Base-by-base conservation (phyloP, 2,113 vertebrate genomes). In the Girardinichthys multiradiatus region DNA sequence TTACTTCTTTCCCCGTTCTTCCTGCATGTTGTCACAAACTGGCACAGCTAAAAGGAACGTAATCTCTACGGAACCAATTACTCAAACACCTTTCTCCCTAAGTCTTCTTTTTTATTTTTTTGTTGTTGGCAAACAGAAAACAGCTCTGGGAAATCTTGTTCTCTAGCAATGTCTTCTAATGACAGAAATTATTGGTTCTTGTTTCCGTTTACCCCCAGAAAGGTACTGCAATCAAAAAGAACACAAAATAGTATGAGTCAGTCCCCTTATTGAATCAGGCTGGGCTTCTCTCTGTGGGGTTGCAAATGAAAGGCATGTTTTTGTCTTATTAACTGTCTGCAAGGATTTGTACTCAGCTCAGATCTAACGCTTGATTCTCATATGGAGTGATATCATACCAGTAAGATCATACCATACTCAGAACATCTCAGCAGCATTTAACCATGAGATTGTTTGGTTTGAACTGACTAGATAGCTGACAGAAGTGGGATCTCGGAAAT, bases 21-120 rank as follows among this genome's bases (percentile, higher is more conserved):
- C 65, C 76, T 75, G 66, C 71, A 54, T 60, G 76, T 68, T 70
- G 82, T 77, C 87, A 79, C 77, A 85, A 79, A 76, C 68, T 61
- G 19, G 2, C 70, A 86, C 80, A 76, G 72, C 60, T 89, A 88
- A 90, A 81, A 68, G 86, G 82, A 30, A 82, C 57, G 42, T 87
- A 92, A 93, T 94, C 92, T 86, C 92, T 89, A 92, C 92, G 91
- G 92, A 93, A 93, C 94, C 93, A 92, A 92, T 92, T 91, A 91
- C 84, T 81, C 45, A 26, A 77, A 77, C 80, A 89, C 87, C 86
- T 82, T 77, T 42, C 21, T 27, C 13, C 35, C 1, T 21, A 29
- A 64, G 30, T 76, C n/a, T 62, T 62, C 45, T 58, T 11, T 29
- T 26, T 68, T 51, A 31, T 3, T 64, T 13, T 62, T 59, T 63